Evolutionary conservation across 2,113 vertebrate species (phyloP).

Genomic region (Phaethornis superciliosus): DNA sequence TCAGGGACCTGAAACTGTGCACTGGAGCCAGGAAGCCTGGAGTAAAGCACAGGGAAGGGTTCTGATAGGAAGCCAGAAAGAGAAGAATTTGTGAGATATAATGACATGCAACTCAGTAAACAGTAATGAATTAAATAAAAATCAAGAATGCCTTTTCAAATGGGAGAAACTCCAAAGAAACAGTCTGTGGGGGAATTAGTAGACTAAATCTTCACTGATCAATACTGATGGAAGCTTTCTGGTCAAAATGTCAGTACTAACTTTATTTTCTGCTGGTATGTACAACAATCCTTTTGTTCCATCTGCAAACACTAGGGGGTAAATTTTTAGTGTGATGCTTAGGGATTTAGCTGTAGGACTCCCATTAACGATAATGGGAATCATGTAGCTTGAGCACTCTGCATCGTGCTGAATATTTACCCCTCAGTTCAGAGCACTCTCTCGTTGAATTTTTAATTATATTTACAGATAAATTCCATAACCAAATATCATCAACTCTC

Average conservation of each 20-base stretch:
- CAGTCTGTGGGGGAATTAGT: background rate
- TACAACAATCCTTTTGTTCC: slow-evolving; percentile 78
- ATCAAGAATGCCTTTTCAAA: background rate
- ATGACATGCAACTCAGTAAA: background rate
- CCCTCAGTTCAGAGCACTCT: slow-evolving; percentile 73
- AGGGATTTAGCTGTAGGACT: slow-evolving; percentile 78
- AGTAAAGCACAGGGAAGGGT: background rate
- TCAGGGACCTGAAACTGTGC: background rate
- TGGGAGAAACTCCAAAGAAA: background rate
- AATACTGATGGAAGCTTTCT: slow-evolving; percentile 44
- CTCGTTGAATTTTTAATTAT: slow-evolving; percentile 80
- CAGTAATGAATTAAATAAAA: slow-evolving; percentile 27
- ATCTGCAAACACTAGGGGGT: slow-evolving; percentile 82
- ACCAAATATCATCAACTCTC: slow-evolving; percentile 70
- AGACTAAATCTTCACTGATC: slow-evolving; percentile 46
- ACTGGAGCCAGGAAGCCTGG: slow-evolving; percentile 4
- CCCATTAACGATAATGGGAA: slow-evolving; percentile 81
- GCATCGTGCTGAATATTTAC: slow-evolving; percentile 75
- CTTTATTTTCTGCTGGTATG: slow-evolving; percentile 73
- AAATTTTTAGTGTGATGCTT: slow-evolving; percentile 74
- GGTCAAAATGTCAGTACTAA: slow-evolving; percentile 73
- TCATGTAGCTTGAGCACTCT: slow-evolving; percentile 69
- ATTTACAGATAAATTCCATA: slow-evolving; percentile 81
- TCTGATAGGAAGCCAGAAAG: slow-evolving; percentile 44
- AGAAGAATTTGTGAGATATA: slow-evolving; percentile 18